Percentiles rank a stretch among this genome's conserved stretches.
Evolutionary conservation across 2,888 invertebrate genomes (phyloP).

Genomic region (Trichopoda pennipes): DNA sequence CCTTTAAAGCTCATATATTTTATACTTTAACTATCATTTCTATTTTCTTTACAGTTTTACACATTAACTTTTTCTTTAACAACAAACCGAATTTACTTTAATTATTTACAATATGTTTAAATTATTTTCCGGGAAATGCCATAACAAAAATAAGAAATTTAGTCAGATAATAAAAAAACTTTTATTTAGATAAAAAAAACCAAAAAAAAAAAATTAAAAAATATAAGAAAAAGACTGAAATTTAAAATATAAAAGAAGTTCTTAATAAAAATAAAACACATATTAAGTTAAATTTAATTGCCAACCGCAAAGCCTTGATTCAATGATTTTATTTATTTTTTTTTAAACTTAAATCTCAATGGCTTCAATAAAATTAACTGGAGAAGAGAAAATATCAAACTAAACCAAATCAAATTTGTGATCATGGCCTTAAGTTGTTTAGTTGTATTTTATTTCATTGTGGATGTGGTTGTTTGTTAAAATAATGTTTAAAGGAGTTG

Average conservation of each 20-base stretch:
- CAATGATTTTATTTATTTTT: slow-evolving; percentile 4
- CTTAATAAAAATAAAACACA: slow-evolving; percentile 5
- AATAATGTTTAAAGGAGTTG: slow-evolving; percentile 20
- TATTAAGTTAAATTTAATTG: slow-evolving; percentile 40
- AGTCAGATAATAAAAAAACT: slow-evolving; percentile 11
- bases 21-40: slow-evolving; percentile 9
- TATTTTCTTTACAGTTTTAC: slow-evolving; percentile 8
- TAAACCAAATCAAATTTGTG: slow-evolving; percentile 33
- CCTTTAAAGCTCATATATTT: slow-evolving; percentile 25
- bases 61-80: slow-evolving; percentile 2
- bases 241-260: slow-evolving; percentile 4
- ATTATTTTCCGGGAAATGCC: slow-evolving; percentile 21
- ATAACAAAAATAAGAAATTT: slow-evolving; percentile 10
- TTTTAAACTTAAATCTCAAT: background rate
- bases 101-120: slow-evolving; percentile 44
- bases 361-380: slow-evolving; percentile 9
- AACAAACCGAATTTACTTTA: slow-evolving; percentile 45
- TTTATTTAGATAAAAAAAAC: slow-evolving; percentile 16
- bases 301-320: slow-evolving; percentile 11
- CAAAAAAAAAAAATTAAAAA: background rate
- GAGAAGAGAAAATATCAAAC: background rate
- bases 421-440: slow-evolving; percentile 54
- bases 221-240: background rate
- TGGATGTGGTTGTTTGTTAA: slow-evolving; percentile 5
- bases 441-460: slow-evolving; percentile 23